Evolutionary conservation across 2,888 invertebrate species (phyloP), one percentile per base, ranked within the genome.

Genomic region (Gymnoscelis rufifasciata): DNA sequence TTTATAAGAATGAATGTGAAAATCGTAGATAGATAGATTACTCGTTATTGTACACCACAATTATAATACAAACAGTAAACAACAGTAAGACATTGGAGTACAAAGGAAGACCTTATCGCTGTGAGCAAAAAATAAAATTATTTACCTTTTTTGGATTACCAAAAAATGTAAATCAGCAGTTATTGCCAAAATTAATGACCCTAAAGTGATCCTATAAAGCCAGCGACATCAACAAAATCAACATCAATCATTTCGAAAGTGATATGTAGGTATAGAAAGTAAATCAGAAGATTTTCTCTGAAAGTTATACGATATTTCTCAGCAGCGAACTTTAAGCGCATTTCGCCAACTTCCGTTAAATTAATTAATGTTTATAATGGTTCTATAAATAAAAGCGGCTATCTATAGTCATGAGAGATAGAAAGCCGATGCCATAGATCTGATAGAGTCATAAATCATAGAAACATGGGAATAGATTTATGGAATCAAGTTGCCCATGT

Each of bases 381-480:
- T 35, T n/a, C 23, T 6, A 10, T 40, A 50, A 46, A 46, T 39
- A 28, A 38, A 14, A 41, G 38, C 26, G 7, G 43, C 37, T 23
- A 37, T n/a, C n/a, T n/a, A n/a, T n/a, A 36, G 42, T 36, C 26
- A 46, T 51, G 44, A 43, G 39, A 40, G 43, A 38, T 51, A 55
- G 52, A 52, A 56, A 56, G 55, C 52, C 41, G 37, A 28, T n/a
- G n/a, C n/a, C n/a, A n/a, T 52, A 48, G 51, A 52, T 52, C 48
- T 48, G 38, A 36, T 7, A 13, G 19, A 43, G 24, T 38, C 36
- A 33, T 33, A 15, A 33, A 33, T 33, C 31, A 15, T 33, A n/a
- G 10, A n/a, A 8, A 13, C 15, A 15, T n/a, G 15, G 1, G 31
- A 19, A 52, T 42, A 35, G 19, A 11, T 35, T 35, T 35, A 35